A percentile compares a stretch with the other conserved stretches of the same genome.
Conservation (phyloP, 2,113 vertebrate genomes). For the Seriola rivoliana region DNA sequence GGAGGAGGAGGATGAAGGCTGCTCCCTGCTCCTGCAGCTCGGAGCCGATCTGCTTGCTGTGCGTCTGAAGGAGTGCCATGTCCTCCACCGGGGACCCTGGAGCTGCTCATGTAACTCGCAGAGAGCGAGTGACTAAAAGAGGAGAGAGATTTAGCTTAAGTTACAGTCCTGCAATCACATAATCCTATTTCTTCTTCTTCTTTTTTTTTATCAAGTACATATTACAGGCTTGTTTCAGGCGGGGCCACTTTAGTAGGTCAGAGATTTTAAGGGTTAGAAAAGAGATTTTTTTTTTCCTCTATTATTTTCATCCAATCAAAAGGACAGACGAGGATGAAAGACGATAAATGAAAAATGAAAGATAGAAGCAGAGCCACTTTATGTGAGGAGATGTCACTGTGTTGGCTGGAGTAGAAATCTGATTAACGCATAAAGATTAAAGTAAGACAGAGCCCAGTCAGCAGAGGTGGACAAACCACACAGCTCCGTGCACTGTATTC, state of each 20-base stretch:
- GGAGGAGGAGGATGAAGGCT: slow-evolving; percentile 18
- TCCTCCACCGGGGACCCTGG: slow-evolving; percentile 23
- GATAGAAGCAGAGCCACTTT: neutral
- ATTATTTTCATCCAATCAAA: slow-evolving; percentile 17
- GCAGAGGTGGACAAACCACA: too few species aligned
- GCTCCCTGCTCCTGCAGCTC: neutral
- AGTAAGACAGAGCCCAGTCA: too few species aligned
- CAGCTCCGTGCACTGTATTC: too few species aligned
- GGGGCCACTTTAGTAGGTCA: slow-evolving; percentile 41
- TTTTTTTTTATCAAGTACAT: slow-evolving; percentile 1
- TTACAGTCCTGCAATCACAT: slow-evolving; percentile 39
- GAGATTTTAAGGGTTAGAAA: slow-evolving; percentile 18
- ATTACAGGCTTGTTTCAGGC: slow-evolving; percentile 30
- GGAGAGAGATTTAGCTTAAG: slow-evolving; percentile 47
- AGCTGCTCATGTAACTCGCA: slow-evolving; percentile 29
- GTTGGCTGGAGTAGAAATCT: too few species aligned
- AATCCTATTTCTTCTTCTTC: slow-evolving; percentile 35
- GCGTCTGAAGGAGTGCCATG: slow-evolving; percentile 49
- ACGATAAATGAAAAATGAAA: neutral
- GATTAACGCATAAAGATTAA: too few species aligned
- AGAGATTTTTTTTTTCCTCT: neutral
- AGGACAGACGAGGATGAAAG: neutral
- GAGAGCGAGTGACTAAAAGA: slow-evolving; percentile 12
- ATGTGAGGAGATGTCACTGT: too few species aligned
- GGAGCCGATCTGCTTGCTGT: slow-evolving; percentile 32